Percentiles rank a stretch among this genome's conserved stretches.
Evolutionary conservation across 1,140 invertebrate species (phyloP).

Genomic region (Ericerus pela): DNA sequence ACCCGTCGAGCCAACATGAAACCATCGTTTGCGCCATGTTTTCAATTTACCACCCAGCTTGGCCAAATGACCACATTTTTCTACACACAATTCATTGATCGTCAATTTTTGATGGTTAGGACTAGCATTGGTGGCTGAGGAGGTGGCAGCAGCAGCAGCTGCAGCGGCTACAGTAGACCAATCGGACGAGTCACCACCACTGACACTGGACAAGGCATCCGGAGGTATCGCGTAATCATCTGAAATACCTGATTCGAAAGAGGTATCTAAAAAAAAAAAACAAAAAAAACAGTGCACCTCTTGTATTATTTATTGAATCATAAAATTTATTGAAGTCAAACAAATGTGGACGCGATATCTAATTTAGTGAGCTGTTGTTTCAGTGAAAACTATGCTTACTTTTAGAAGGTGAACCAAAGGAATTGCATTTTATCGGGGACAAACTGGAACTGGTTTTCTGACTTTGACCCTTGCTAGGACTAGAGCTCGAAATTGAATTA

Average conservation of each 20-base stretch:
- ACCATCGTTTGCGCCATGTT: conserved; percentile 89
- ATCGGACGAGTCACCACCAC: conserved; percentile 43
- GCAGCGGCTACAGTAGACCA: conserved; percentile 23
- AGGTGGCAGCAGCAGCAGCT: conserved; percentile 14
- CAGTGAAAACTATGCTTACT: conserved; percentile 42
- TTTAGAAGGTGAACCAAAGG: conserved; percentile 66
- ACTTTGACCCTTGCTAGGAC: conserved; percentile 69
- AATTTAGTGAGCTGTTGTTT: neutral
- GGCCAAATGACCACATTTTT: conserved; percentile 82
- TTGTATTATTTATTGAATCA: neutral
- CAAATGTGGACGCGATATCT: too few species aligned
- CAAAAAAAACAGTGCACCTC: neutral
- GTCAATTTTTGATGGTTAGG: conserved; percentile 16
- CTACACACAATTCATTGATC: conserved; percentile 33
- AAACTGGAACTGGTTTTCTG: conserved; percentile 67
- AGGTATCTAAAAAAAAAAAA: conserved; percentile 47
- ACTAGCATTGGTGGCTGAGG: conserved; percentile 12
- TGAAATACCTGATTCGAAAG: conserved; percentile 80
- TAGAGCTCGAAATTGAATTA: conserved; percentile 38
- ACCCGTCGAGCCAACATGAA: conserved; percentile 74
- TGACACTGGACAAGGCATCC: conserved; percentile 65
- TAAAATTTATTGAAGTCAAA: too few species aligned
- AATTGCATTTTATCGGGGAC: conserved; percentile 67
- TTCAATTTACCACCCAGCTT: conserved; percentile 90
- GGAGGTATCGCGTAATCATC: conserved; percentile 93